Evolutionary conservation across 2,797 vertebrate species (phyloP).

Genomic region (Echeneis naucrates): DNA sequence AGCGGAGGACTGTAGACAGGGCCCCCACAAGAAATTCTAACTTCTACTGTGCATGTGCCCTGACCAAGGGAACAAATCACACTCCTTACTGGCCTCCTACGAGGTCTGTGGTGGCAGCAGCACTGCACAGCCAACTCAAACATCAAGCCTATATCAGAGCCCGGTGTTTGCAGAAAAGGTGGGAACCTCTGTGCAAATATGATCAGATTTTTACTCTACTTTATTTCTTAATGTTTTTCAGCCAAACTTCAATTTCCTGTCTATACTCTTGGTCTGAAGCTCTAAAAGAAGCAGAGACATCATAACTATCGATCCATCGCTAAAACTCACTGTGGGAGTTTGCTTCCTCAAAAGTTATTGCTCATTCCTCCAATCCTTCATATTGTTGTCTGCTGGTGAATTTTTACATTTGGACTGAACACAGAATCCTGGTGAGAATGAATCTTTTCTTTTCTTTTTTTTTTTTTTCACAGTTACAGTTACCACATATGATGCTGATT

Average conservation of each 20-base stretch:
- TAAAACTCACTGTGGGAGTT: constrained; percentile 3
- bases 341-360: not conserved
- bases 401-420: not conserved
- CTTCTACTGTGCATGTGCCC: not conserved
- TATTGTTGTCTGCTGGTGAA: not conserved
- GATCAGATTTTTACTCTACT: not conserved
- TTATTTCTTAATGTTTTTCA: not conserved
- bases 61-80: not conserved
- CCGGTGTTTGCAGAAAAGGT: not conserved
- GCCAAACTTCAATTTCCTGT: not conserved
- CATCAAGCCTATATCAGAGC: not conserved
- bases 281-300: constrained; percentile 1
- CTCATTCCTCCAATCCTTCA: not conserved
- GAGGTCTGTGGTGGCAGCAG: not conserved
- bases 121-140: not conserved
- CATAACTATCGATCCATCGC: constrained; percentile 13
- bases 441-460: not conserved
- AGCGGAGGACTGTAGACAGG: not conserved
- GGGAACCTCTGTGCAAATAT: not conserved
- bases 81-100: not conserved
- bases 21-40: no score
- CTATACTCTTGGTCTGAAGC: constrained; percentile 10
- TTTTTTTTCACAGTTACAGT: not conserved
- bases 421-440: not conserved
- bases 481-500: not conserved